Percentiles rank a stretch among this genome's conserved stretches.
Conservation (phyloP, 2,888 invertebrate genomes). For the Stictocephala bisonia region DNA sequence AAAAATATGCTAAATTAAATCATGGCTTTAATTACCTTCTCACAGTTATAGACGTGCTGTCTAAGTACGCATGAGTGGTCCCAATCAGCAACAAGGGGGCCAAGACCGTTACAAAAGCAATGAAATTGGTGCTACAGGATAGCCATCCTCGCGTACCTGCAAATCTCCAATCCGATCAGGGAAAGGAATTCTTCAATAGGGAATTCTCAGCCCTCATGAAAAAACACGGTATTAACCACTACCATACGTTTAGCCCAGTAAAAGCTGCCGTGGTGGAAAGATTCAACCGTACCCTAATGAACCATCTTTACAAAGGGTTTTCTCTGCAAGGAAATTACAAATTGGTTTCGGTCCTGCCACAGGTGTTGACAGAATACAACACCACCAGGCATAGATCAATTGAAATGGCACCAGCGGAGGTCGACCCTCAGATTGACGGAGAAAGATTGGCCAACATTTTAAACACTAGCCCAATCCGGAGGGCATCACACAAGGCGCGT, state of each 20-base stretch:
- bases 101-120: constrained; percentile 58
- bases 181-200: constrained; percentile 56
- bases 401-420: constrained; percentile 16
- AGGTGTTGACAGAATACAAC: background rate
- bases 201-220: constrained; percentile 43
- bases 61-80: constrained; percentile 63
- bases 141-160: background rate
- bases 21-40: constrained; percentile 60
- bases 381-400: constrained; percentile 11
- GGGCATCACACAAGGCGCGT: background rate
- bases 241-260: constrained; percentile 12
- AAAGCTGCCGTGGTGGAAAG: constrained; percentile 42
- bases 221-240: constrained; percentile 40
- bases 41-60: constrained; percentile 63
- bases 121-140: constrained; percentile 24
- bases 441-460: background rate
- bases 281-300: constrained; percentile 31
- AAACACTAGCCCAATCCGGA: background rate
- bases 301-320: background rate
- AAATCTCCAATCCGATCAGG: constrained; percentile 55
- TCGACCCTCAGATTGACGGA: background rate
- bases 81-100: constrained; percentile 62
- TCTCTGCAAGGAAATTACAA: constrained; percentile 5
- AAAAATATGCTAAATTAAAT: constrained; percentile 60
- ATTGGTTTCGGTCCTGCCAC: constrained; percentile 1